Conservation (phyloP, 2,888 invertebrate genomes). For the Linnaemya vulpina region DNA sequence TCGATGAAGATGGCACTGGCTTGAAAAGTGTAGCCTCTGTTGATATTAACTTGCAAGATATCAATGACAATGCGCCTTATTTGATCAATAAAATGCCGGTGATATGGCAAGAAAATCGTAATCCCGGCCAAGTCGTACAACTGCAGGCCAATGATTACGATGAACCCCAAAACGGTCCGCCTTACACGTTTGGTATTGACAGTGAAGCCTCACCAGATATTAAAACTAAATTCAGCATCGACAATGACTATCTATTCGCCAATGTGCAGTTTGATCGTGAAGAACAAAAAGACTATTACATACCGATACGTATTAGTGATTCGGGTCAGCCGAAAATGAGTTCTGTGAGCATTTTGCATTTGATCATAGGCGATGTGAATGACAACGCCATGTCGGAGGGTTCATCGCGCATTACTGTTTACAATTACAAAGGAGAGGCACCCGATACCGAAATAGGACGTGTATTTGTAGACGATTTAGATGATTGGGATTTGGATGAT, state of each 20-base stretch:
- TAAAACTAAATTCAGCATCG: conserved; percentile 88
- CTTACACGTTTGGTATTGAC: conserved; percentile 87
- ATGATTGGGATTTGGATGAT: conserved; percentile 98
- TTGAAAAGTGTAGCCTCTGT: conserved; percentile 87
- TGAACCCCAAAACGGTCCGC: conserved; percentile 92
- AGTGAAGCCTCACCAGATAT: conserved; percentile 87
- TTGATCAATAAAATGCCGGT: conserved; percentile 91
- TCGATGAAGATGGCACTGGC: conserved; percentile 89
- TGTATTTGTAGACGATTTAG: conserved; percentile 94
- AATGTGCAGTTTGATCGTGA: conserved; percentile 93
- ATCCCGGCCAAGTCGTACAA: conserved; percentile 87
- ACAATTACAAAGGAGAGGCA: conserved; percentile 94
- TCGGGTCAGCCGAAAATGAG: conserved; percentile 89
- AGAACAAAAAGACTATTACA: conserved; percentile 91
- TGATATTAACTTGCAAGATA: conserved; percentile 88
- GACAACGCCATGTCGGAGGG: conserved; percentile 96
- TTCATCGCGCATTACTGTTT: conserved; percentile 94
- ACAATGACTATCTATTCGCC: conserved; percentile 88
- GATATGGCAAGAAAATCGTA: conserved; percentile 92
- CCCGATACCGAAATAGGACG: conserved; percentile 93
- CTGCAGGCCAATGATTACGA: conserved; percentile 92
- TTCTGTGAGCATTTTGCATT: conserved; percentile 91
- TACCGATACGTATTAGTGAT: conserved; percentile 95
- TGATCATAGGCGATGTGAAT: conserved; percentile 97
- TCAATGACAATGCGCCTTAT: conserved; percentile 97